Percentiles rank a stretch among this genome's conserved stretches.
These are phyloP conservation scores for Anhinga anhinga DNA, from an alignment of 2,113 vertebrate genomes.

Conservation along the genomic window DNA sequence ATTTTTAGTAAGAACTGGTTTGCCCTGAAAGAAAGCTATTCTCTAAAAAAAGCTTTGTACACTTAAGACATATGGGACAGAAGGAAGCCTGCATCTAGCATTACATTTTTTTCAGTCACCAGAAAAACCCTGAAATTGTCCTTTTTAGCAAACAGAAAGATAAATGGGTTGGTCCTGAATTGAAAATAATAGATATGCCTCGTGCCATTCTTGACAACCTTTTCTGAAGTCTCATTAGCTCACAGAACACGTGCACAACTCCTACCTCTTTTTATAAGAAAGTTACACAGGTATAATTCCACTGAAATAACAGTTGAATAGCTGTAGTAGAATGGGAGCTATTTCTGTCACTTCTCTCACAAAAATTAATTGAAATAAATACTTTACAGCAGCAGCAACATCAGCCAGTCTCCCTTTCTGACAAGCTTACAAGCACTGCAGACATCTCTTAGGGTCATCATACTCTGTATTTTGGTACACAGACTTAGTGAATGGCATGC, in stretches of 20 bases:
- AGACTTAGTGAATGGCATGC: conserved; percentile 54
- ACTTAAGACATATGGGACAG: conserved; percentile 46
- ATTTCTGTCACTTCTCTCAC: conserved; percentile 7
- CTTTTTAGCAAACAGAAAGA: conserved; percentile 44
- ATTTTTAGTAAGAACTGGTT: conserved; percentile 65
- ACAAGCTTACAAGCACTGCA: background rate
- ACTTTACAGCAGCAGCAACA: background rate
- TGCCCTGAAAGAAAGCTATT: conserved; percentile 61
- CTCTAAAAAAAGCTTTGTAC: conserved; percentile 62
- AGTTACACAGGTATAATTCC: conserved; percentile 8
- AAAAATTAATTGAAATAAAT: background rate
- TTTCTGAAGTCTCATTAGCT: conserved; percentile 34
- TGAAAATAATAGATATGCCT: background rate
- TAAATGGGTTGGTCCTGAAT: background rate
- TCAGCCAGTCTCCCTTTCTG: background rate
- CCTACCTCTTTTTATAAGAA: background rate
- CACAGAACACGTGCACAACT: background rate
- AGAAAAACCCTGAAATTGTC: conserved; percentile 25
- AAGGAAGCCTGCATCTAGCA: conserved; percentile 32
- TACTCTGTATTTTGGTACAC: conserved; percentile 52
- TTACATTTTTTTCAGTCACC: background rate
- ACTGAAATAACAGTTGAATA: background rate
- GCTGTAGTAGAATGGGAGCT: background rate
- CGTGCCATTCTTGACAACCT: background rate
- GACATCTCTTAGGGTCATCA: conserved; percentile 9